phyloP scores from a whole-genome alignment of 2,113 vertebrate species.

The Epinephelus fuscoguttatus region DNA sequence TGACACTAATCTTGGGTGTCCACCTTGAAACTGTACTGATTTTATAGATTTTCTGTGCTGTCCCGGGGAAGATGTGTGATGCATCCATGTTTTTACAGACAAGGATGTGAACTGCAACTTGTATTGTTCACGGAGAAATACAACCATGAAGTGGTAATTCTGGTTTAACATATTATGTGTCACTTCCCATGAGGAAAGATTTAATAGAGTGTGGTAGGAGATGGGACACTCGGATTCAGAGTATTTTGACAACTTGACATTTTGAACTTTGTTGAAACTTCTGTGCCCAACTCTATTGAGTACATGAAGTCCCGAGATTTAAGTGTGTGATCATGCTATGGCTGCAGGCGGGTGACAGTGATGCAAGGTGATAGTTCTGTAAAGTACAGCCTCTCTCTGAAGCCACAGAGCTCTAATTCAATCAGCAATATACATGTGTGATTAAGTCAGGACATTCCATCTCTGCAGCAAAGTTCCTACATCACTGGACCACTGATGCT shows the following conservation, averaged over 20 bases:
- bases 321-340: background rate
- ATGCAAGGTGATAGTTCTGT: slow-evolving; percentile 46
- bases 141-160: too few relatives aligned
- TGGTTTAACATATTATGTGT: background rate
- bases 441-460: background rate
- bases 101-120: too few relatives aligned
- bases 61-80: too few relatives aligned
- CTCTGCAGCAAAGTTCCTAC: background rate
- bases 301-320: background rate
- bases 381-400: slow-evolving; percentile 42
- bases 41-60: too few relatives aligned
- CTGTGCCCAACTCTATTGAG: background rate
- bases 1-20: too few relatives aligned
- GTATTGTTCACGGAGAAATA: too few relatives aligned
- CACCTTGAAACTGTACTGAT: too few relatives aligned
- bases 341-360: slow-evolving; percentile 42
- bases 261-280: slow-evolving; percentile 14
- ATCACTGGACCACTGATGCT: slow-evolving; percentile 1
- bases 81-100: too few relatives aligned
- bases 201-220: background rate
- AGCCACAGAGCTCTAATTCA: slow-evolving; percentile 35
- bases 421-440: slow-evolving; percentile 52
- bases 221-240: background rate
- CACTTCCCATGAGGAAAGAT: background rate
- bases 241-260: slow-evolving; percentile 8